Conservation (phyloP, 2,888 invertebrate species). For the Lepidochitona cinerea region DNA sequence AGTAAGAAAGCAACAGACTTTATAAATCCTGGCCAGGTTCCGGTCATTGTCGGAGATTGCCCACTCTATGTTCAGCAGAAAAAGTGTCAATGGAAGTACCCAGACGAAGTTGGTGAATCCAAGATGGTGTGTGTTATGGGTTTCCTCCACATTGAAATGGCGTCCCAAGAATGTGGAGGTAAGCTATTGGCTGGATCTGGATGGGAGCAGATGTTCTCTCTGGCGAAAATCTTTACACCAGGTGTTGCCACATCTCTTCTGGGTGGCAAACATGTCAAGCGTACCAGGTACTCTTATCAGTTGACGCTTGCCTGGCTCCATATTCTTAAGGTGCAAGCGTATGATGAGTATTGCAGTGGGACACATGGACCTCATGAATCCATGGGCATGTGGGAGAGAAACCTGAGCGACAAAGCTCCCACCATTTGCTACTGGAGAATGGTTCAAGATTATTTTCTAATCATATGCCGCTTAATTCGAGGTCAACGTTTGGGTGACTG, state of each 20-base stretch:
- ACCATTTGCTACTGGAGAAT: neutral
- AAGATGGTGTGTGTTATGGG: neutral
- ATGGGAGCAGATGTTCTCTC: neutral
- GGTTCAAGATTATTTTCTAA: neutral
- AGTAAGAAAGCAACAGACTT: no score
- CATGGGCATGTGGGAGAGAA: neutral
- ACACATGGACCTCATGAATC: neutral
- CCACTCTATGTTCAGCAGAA: neutral
- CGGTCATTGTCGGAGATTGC: neutral
- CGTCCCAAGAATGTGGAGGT: neutral
- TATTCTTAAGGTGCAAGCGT: neutral
- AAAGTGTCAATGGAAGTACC: neutral
- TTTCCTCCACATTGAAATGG: neutral
- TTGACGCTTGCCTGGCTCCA: neutral
- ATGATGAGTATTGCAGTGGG: neutral
- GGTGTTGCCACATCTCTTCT: slow-evolving; percentile 1
- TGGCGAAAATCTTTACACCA: neutral
- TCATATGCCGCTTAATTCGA: neutral
- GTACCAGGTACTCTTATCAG: neutral
- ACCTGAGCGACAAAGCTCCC: neutral
- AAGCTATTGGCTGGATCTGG: neutral
- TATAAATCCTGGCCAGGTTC: no score
- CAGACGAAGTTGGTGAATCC: neutral
- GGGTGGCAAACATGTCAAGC: neutral
- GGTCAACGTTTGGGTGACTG: neutral